Conservation (phyloP, 2,113 vertebrate species). For the Thalassarche chlororhynchos region DNA sequence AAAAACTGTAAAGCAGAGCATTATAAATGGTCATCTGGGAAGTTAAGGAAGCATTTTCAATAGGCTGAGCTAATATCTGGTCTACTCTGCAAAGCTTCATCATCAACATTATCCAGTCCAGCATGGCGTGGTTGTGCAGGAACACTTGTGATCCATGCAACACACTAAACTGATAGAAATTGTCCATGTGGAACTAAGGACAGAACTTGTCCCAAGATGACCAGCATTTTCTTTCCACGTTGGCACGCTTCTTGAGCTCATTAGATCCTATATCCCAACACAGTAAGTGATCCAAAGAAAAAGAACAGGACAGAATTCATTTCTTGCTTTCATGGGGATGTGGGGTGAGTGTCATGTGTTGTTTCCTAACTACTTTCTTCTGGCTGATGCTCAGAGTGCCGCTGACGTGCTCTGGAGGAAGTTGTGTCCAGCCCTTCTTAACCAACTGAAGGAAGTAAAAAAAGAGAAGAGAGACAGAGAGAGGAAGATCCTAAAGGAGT, state of each 20-base stretch:
- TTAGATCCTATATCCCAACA: neutral
- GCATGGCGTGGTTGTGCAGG: neutral
- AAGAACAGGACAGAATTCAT: neutral
- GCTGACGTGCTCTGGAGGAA: neutral
- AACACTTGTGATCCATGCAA: neutral
- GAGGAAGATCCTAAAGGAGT: constrained; percentile 51
- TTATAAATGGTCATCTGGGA: neutral
- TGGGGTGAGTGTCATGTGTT: neutral
- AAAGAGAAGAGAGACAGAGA: constrained; percentile 64
- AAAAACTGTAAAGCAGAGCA: neutral
- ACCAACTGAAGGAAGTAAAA: constrained; percentile 48
- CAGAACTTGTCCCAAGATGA: neutral
- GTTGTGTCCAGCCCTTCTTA: constrained; percentile 32
- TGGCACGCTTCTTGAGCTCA: neutral
- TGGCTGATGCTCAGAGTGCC: neutral
- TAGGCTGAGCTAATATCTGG: neutral
- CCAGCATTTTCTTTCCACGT: neutral
- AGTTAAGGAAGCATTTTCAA: neutral
- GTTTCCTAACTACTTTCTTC: neutral
- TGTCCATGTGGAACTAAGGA: neutral
- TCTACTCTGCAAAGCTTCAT: neutral
- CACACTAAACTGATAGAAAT: neutral
- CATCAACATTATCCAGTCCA: neutral
- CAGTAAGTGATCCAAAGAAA: neutral
- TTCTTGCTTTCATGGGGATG: neutral